These are phyloP conservation scores for Anser cygnoides DNA, from an alignment of 2,113 vertebrate species.

Conservation along the genomic window DNA sequence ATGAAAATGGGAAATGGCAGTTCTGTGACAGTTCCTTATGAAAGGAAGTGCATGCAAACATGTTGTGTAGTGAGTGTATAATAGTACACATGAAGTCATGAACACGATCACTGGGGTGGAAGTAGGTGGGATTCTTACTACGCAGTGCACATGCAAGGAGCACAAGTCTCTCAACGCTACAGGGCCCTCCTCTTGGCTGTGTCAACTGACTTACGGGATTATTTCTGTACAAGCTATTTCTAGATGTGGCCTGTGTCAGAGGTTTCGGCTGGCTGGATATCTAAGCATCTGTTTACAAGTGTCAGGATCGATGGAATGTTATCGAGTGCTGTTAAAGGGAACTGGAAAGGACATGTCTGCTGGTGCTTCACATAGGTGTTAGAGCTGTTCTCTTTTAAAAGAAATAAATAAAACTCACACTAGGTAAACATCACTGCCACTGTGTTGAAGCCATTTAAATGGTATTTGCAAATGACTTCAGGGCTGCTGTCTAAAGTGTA, in stretches of 20 bases:
- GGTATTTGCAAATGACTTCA: background rate
- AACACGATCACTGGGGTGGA: background rate
- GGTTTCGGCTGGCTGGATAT: background rate
- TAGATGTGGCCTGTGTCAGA: constrained; percentile 13
- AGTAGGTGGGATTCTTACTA: background rate
- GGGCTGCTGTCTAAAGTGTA: background rate
- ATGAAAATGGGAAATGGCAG: background rate
- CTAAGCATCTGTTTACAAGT: constrained; percentile 28
- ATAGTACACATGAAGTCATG: background rate
- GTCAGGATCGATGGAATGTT: constrained; percentile 23
- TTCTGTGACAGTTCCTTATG: background rate
- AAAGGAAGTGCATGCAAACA: background rate
- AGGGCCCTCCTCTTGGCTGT: background rate
- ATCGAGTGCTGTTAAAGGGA: constrained; percentile 1
- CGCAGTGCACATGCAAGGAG: background rate
- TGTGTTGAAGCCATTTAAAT: background rate
- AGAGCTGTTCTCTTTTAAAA: background rate
- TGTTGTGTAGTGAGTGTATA: background rate
- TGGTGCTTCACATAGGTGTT: background rate
- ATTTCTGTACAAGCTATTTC: constrained; percentile 26
- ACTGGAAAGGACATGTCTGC: background rate
- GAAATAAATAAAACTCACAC: background rate
- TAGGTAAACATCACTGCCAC: background rate
- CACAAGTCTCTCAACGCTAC: background rate
- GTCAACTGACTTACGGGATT: background rate